Evolutionary conservation across 2,888 invertebrate species (phyloP).

Genomic region (Drosophila barbarae): DNA sequence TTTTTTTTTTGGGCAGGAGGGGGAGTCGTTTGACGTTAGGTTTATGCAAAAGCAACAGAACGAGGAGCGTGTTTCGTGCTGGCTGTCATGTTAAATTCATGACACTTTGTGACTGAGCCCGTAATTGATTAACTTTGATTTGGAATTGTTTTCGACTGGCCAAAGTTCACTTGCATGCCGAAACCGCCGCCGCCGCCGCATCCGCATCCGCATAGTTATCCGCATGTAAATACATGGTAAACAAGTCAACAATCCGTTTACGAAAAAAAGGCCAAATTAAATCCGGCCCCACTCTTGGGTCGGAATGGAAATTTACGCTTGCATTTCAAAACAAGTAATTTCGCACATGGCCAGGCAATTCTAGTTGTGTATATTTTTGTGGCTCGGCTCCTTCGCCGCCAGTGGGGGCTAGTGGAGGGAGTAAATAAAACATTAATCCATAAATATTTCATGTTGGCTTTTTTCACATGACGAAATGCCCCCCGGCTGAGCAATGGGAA

Average conservation of each 20-base stretch:
- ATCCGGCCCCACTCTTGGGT: constrained; percentile 20
- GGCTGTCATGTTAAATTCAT: constrained; percentile 47
- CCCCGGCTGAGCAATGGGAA: constrained; percentile 39
- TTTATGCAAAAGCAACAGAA: constrained; percentile 25
- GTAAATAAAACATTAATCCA: constrained; percentile 36
- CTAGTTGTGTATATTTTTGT: constrained; percentile 6
- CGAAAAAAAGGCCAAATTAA: constrained; percentile 34
- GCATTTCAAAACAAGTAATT: constrained; percentile 36
- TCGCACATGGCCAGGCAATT: constrained; percentile 38
- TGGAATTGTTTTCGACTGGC: constrained; percentile 40
- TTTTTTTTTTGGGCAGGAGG: constrained; percentile 44
- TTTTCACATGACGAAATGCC: constrained; percentile 39
- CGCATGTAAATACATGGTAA: constrained; percentile 39
- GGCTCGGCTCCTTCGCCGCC: neutral
- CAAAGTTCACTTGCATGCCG: constrained; percentile 36
- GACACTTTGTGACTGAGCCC: constrained; percentile 56
- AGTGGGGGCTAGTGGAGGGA: neutral
- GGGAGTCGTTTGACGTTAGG: neutral
- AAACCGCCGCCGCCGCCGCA: constrained; percentile 6
- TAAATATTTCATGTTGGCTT: constrained; percentile 32
- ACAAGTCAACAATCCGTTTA: constrained; percentile 32
- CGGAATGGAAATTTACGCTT: constrained; percentile 28
- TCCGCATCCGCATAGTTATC: constrained; percentile 27
- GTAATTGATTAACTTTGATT: constrained; percentile 70
- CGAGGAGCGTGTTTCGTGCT: constrained; percentile 46